phyloP scores from a whole-genome alignment of 2,888 invertebrate species.

The Polydrusus tereticollis region DNA sequence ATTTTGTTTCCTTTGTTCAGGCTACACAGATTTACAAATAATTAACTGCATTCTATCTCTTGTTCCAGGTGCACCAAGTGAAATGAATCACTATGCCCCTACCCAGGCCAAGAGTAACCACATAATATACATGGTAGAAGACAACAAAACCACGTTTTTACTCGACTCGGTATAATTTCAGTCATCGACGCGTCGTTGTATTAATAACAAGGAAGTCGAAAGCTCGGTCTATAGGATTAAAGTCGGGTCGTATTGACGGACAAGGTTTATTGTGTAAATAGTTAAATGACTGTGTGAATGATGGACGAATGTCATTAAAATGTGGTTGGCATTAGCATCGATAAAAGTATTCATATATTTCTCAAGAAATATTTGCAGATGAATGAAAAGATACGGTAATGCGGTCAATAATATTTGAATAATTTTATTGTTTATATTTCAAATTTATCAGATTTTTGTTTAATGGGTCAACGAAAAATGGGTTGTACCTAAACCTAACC shows the following conservation, averaged over 20 bases:
- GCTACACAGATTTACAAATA: constrained; percentile 5
- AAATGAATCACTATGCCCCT: constrained; percentile 41
- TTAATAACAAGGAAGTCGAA: constrained; percentile 31
- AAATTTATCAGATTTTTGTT: no score
- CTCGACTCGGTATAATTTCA: constrained; percentile 42
- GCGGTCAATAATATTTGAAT: no score
- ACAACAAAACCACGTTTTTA: constrained; percentile 45
- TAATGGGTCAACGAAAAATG: no score
- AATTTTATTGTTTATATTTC: no score
- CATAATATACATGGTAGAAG: constrained; percentile 30
- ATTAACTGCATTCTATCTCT: constrained; percentile 21
- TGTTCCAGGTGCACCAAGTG: constrained; percentile 46
- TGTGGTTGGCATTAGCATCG: constrained; percentile 14
- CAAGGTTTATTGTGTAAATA: constrained; percentile 15
- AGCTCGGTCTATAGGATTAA: constrained; percentile 20
- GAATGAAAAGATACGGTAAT: no score
- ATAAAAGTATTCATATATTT: background rate
- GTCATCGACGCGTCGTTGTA: constrained; percentile 40
- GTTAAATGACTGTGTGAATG: constrained; percentile 4
- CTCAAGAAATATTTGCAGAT: no score
- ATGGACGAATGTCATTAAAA: background rate
- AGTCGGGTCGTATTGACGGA: constrained; percentile 32
- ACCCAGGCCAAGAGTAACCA: constrained; percentile 38
- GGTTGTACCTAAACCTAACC: no score
- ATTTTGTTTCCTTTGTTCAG: constrained; percentile 22